Evolutionary conservation across 2,113 vertebrate species (phyloP), one percentile per base, ranked within the genome.

Genomic region (Edolisoma coerulescens): DNA sequence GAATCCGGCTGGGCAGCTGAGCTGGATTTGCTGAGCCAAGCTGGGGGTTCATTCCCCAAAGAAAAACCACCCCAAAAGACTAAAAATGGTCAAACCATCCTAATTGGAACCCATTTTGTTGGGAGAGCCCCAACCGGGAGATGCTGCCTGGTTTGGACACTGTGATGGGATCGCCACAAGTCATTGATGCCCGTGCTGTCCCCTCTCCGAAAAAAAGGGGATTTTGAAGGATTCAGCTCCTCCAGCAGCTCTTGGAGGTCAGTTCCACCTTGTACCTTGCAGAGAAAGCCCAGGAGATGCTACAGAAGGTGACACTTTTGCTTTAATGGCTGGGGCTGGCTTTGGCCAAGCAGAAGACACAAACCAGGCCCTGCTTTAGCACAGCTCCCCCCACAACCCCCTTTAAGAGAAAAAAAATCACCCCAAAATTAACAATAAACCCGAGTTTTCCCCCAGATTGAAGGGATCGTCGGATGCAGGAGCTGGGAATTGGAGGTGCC

Each of bases 241-340:
- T 50, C 19, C 37, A 18, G 74, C n/a, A 61, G 54, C 70, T 83
- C 53, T 12, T 6, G 11, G 67, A 4, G 26, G 53, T 33, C 2
- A 0, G 52, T 10, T 83, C 21, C 63, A 10, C 9, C 82, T 89
- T 39, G 41, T 21, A 54, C 50, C 52, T 86, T 1, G 7, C 83
- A 78, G 93, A 92, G 76, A 95, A 93, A 96, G 71, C 79, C 80
- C 91, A 70, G 61, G 93, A 95, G 86, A 94, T 3, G 7, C 83
- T 86, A 77, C 42, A 77, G 87, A 54, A 78, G 52, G 82, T 91
- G 80, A 85, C 75, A 89, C 71, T 88, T 96, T 94, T 74, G 47
- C 52, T 94, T 96, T 91, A 87, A 91, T 60, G 85, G 59, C 84
- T 67, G 68, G 84, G 74, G 69, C 45, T 73, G 75, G 39, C 81